A percentile compares a stretch with the other conserved stretches of the same genome.
Conservation (phyloP, 2,888 invertebrate species). For the Automeris io region DNA sequence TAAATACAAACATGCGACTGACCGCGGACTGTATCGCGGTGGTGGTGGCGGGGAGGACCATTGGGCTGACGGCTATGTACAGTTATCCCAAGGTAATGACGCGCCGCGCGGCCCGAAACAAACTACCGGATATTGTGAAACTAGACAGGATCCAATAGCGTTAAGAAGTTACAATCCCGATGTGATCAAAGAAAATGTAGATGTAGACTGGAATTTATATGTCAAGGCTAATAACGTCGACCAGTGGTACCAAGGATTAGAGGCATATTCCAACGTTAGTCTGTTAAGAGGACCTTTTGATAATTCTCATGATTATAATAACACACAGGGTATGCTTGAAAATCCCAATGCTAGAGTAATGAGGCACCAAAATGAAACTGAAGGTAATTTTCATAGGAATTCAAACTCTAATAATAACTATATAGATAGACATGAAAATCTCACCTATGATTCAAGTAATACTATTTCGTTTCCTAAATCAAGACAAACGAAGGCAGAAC, state of each 20-base stretch:
- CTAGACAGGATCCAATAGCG: background rate
- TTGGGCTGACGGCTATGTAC: background rate
- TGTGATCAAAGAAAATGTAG: background rate
- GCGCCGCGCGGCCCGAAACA: constrained; percentile 31
- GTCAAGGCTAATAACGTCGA: constrained; percentile 22
- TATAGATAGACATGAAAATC: background rate
- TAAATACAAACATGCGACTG: constrained; percentile 10
- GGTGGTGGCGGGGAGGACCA: constrained; percentile 20
- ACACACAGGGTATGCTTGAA: background rate
- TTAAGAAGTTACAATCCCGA: background rate
- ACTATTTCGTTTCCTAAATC: background rate
- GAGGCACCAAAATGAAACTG: background rate
- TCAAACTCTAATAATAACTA: background rate
- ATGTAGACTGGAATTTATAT: constrained; percentile 11
- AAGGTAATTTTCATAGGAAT: background rate
- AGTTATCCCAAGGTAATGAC: constrained; percentile 10
- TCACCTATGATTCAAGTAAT: background rate
- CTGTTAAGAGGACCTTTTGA: background rate
- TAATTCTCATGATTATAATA: background rate
- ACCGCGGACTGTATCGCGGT: constrained; percentile 14
- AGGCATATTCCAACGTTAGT: constrained; percentile 16
- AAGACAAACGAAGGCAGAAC: background rate
- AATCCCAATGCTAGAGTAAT: background rate
- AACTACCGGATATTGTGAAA: constrained; percentile 1
- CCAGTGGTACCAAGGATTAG: constrained; percentile 36